Base-by-base conservation (phyloP, 1,140 invertebrate species). In the Orius insidiosus region DNA sequence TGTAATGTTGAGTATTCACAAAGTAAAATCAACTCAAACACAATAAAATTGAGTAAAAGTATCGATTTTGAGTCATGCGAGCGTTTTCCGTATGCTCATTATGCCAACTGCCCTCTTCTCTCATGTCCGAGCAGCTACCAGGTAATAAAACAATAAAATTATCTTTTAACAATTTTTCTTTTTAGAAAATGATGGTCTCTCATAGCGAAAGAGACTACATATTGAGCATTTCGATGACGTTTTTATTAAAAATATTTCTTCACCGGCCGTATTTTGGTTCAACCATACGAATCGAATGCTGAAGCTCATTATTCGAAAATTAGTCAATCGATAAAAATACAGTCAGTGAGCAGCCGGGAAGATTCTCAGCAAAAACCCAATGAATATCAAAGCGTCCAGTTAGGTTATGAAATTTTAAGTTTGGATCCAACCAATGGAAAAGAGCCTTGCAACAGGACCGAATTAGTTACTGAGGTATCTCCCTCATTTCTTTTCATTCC, bases 401-500 rank as follows among this genome's bases (percentile, higher is more conserved):
- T 53, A 10, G 24, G 35, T 2, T 50, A 50, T 46, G 33, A 53
- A 35, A 33, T 19, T 19, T 19, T 49, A 18, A 43, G 49, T 9
- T 36, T 54, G 33, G 56, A 55, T 47, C 53, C 56, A 1, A 54
- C 53, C 14, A 52, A 53, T 39, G 56, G 55, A 9, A 48, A 47
- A n/a, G 38, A 49, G 18, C 51, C 56, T 7, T 47, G 34, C 6
- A 55, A 56, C 38, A 55, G 53, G 34, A 49, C 49, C 16, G 38
- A 31, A n/a, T 19, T 56, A 13, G 14, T 53, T 3, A 24, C 30
- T 31, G 49, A 58, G 47, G 56, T 58, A 51, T 48, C 57, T 13
- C 56, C 58, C 14, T 0, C 56, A 60, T 8, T 60, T 61, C n/a
- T 55, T 60, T 5, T 57, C 55, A 47, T 0, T 46, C n/a, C n/a